These are phyloP conservation scores for Macrostomum lignano DNA, from an alignment of 1,140 invertebrate species.

Conservation along the genomic window DNA sequence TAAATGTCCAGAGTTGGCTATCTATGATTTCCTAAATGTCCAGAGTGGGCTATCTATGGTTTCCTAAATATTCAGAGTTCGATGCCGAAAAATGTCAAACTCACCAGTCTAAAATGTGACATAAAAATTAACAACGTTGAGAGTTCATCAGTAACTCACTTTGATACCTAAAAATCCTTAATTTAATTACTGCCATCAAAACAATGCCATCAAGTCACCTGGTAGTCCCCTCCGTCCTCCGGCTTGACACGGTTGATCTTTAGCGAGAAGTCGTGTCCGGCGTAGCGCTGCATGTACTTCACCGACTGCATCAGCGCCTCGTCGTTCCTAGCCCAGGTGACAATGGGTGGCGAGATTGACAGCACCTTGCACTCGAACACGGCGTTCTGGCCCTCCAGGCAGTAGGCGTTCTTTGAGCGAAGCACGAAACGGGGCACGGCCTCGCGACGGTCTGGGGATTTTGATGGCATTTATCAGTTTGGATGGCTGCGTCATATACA, in stretches of 20 bases:
- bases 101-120: too few species aligned
- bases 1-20: too few species aligned
- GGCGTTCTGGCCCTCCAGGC: constrained; percentile 78
- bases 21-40: too few species aligned
- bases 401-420: constrained; percentile 67
- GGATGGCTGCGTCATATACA: too few species aligned
- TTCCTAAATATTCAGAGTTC: too few species aligned
- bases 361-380: constrained; percentile 88
- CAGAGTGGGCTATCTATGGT: too few species aligned
- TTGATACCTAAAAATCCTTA: too few species aligned
- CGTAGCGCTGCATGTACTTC: constrained; percentile 94
- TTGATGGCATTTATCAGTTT: constrained; percentile 1
- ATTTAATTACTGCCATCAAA: too few species aligned
- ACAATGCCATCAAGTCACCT: too few species aligned
- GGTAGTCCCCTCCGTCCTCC: constrained; percentile 80
- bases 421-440: constrained; percentile 89
- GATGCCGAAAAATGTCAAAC: too few species aligned
- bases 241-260: constrained; percentile 76
- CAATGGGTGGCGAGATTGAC: constrained; percentile 60
- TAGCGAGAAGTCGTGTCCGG: constrained; percentile 78
- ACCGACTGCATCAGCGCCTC: constrained; percentile 76
- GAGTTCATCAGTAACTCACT: too few species aligned
- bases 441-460: constrained; percentile 55
- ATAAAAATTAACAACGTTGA: too few species aligned
- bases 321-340: constrained; percentile 61